Evolutionary conservation across 1,140 invertebrate genomes (phyloP).

Genomic region (Papilio machaon): DNA sequence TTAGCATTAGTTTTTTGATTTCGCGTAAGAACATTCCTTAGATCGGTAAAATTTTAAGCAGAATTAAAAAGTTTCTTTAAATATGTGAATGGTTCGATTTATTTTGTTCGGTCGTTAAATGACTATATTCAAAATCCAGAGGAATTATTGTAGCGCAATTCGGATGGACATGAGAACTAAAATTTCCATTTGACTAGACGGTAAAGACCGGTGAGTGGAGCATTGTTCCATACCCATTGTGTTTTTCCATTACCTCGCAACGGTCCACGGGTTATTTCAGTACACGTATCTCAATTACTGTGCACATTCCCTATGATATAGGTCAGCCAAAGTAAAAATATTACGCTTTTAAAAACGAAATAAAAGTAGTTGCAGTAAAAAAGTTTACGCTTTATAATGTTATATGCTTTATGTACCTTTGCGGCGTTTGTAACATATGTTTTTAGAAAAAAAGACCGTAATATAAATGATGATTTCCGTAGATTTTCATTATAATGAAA

Average conservation of each 20-base stretch:
- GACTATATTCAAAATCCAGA: neutral
- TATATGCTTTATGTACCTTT: no score
- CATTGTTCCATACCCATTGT: conserved; percentile 51
- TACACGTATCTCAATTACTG: conserved; percentile 45
- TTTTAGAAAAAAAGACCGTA: no score
- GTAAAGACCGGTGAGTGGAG: conserved; percentile 51
- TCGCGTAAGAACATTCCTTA: no score
- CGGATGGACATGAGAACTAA: conserved; percentile 35
- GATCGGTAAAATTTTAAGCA: no score
- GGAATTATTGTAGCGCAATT: conserved; percentile 15
- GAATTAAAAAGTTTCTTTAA: no score
- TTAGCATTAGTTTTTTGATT: no score
- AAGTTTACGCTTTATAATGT: neutral
- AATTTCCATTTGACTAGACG: conserved; percentile 56
- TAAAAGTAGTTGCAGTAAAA: neutral
- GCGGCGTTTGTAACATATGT: no score
- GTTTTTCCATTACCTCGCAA: conserved; percentile 49
- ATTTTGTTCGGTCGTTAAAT: neutral
- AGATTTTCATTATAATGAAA: neutral
- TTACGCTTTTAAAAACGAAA: neutral
- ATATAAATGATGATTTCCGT: no score
- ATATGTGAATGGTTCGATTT: neutral
- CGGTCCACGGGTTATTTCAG: conserved; percentile 40
- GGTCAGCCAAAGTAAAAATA: conserved; percentile 8
- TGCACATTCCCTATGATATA: neutral